Conservation (phyloP, 2,888 invertebrate genomes). For the Cerceris ruficornis region DNA sequence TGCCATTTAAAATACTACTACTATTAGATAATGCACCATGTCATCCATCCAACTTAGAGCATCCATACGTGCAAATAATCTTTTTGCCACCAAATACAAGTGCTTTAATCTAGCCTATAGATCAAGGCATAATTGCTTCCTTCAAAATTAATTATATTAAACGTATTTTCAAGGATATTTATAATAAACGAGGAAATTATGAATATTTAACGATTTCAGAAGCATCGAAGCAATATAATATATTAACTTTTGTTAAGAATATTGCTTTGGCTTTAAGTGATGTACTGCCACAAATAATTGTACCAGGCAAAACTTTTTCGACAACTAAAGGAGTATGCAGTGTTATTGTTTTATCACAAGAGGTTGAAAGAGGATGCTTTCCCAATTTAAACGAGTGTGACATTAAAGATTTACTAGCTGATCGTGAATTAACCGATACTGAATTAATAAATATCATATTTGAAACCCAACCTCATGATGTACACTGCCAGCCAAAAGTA, state of each 20-base stretch:
- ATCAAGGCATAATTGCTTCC: not conserved
- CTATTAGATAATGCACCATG: no score
- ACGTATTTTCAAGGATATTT: not conserved
- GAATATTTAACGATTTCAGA: conserved; percentile 12
- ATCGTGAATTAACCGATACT: conserved; percentile 16
- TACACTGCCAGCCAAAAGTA: no score
- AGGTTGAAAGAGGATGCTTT: conserved; percentile 10
- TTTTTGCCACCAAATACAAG: not conserved
- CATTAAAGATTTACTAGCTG: conserved; percentile 1
- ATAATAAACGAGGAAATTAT: not conserved
- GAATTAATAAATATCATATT: conserved; percentile 12
- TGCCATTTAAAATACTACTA: no score
- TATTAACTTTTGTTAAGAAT: conserved; percentile 19
- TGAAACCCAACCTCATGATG: conserved; percentile 14
- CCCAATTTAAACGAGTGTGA: conserved; percentile 10
- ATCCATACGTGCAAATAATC: not conserved
- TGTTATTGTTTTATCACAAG: conserved; percentile 17
- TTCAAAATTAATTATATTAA: not conserved
- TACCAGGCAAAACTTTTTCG: conserved; percentile 4
- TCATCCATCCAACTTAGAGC: not conserved
- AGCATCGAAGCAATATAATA: conserved; percentile 4
- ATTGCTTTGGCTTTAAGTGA: conserved; percentile 19
- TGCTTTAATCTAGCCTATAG: not conserved
- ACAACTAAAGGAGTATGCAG: conserved; percentile 13
- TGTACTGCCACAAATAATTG: conserved; percentile 15